These are phyloP conservation scores for Eupsittula cactorum DNA, from an alignment of 2,113 vertebrate genomes.

Conservation along the genomic window DNA sequence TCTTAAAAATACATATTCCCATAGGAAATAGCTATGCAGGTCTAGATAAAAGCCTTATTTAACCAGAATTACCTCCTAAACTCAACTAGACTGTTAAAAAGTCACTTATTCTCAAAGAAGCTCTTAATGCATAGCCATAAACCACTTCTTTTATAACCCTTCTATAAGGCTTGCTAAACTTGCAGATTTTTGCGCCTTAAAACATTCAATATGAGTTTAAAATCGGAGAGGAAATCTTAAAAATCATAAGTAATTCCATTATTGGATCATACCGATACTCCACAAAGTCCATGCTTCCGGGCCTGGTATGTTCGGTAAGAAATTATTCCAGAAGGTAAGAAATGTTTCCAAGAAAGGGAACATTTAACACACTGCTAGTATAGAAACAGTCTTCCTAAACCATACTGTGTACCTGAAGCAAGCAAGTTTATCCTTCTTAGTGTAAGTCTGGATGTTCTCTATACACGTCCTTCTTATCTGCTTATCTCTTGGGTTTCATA, in stretches of 20 bases:
- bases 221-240: neutral
- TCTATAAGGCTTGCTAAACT: neutral
- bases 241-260: neutral
- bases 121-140: neutral
- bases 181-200: neutral
- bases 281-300: neutral
- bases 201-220: neutral
- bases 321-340: neutral
- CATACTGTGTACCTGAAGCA: neutral
- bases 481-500: neutral
- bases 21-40: neutral
- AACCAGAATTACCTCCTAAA: neutral
- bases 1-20: neutral
- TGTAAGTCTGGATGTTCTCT: neutral
- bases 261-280: neutral
- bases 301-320: neutral
- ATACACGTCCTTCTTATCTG: neutral
- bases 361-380: neutral
- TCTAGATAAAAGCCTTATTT: neutral
- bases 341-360: neutral
- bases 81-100: neutral
- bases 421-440: neutral
- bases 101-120: neutral
- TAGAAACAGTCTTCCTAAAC: neutral
- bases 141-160: neutral